Conservation (phyloP, 2,797 vertebrate species). For the Lithobates sylvaticus region DNA sequence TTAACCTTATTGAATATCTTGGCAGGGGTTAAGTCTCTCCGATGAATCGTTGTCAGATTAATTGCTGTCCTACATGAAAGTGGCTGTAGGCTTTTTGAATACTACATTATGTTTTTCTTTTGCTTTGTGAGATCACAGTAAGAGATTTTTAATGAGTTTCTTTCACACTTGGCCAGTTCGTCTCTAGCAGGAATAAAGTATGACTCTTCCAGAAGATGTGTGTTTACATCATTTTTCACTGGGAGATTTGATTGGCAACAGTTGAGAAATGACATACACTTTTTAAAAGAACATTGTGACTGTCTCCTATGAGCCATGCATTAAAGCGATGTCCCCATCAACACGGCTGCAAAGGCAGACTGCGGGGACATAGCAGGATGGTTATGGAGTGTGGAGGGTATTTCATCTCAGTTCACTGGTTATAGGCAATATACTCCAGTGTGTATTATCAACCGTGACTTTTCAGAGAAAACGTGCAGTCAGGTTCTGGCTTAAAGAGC, state of each 20-base stretch:
- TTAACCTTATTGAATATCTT: slow-evolving; percentile 66
- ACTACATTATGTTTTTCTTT: slow-evolving; percentile 74
- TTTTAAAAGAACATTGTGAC: slow-evolving; percentile 69
- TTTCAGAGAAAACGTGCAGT: slow-evolving; percentile 18
- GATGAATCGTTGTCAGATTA: slow-evolving; percentile 65
- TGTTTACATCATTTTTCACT: slow-evolving; percentile 75
- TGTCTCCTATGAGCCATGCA: slow-evolving; percentile 42
- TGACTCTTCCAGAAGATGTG: slow-evolving; percentile 74
- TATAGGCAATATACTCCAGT: slow-evolving; percentile 12
- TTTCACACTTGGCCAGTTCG: slow-evolving; percentile 79
- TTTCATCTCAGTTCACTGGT: slow-evolving; percentile 34
- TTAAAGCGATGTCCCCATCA: slow-evolving; percentile 58
- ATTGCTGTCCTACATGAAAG: slow-evolving; percentile 70
- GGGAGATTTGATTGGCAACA: slow-evolving; percentile 73
- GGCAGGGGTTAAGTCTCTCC: slow-evolving; percentile 65
- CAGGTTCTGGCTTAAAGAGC: neutral
- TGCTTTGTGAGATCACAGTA: slow-evolving; percentile 75
- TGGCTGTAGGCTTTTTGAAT: slow-evolving; percentile 70
- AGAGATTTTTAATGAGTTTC: slow-evolving; percentile 83
- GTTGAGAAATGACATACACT: slow-evolving; percentile 69
- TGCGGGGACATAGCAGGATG: slow-evolving; percentile 22
- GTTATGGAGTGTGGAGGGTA: slow-evolving; percentile 41
- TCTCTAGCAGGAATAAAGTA: slow-evolving; percentile 77
- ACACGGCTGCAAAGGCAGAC: slow-evolving; percentile 32
- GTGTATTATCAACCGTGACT: slow-evolving; percentile 43